These are phyloP conservation scores for Suncus etruscus DNA, from an alignment of 2,113 vertebrate species.

Conservation along the genomic window DNA sequence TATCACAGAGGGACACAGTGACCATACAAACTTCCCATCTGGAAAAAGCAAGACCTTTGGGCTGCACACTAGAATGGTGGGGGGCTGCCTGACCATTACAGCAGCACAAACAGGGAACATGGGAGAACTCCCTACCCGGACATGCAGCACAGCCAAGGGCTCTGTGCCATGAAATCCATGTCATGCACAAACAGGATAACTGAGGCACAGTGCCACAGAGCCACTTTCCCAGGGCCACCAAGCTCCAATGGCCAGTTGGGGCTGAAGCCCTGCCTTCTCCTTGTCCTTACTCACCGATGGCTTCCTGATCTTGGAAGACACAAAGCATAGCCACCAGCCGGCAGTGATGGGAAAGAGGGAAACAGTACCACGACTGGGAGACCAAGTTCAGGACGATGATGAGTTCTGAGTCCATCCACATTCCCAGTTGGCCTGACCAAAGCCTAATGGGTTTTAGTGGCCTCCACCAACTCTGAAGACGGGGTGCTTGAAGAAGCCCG, in stretches of 20 bases:
- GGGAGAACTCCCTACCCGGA: neutral
- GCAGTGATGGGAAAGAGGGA: too few species aligned
- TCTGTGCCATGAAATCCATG: too few species aligned
- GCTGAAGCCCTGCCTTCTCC: neutral
- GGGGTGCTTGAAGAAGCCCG: neutral
- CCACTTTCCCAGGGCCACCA: neutral
- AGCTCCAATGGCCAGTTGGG: neutral
- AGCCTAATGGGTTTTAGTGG: too few species aligned
- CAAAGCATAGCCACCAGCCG: too few species aligned
- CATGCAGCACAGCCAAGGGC: too few species aligned
- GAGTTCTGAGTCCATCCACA: too few species aligned
- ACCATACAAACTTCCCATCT: neutral
- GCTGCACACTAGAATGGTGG: neutral
- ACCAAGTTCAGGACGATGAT: too few species aligned
- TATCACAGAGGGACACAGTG: too few species aligned
- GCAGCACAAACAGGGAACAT: neutral
- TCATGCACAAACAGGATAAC: neutral
- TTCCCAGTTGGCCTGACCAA: too few species aligned
- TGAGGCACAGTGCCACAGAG: neutral
- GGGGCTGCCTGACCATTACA: neutral
- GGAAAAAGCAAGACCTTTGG: neutral
- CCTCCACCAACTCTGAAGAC: neutral
- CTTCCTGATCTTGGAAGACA: too few species aligned
- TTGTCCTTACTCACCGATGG: too few species aligned
- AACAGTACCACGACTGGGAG: too few species aligned